Evolutionary conservation across 2,113 vertebrate species (phyloP), one percentile per base, ranked within the genome.

Genomic region (Macquaria ambigua): DNA sequence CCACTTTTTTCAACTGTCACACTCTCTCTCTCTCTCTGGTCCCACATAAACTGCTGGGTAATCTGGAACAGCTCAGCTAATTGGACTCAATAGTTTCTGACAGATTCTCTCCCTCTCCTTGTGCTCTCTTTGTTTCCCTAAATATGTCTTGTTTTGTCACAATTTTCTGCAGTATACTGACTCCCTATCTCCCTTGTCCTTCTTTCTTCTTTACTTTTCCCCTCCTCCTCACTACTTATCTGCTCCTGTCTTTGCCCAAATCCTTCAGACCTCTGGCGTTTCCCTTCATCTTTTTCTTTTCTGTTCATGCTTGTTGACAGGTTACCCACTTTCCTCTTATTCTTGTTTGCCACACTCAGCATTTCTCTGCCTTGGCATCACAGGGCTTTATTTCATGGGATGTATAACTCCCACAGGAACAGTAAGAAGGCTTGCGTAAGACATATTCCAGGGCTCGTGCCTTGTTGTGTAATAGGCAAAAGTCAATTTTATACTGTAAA

Each of bases 61-160:
- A 91, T 89, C 88, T 87, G 90, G 91, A 94, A 87, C 86, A 86
- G 73, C 81, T 84, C 81, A 64, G 79, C 56, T 91, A 91, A 91
- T 88, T 90, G 83, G 87, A 85, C 81, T 67, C 68, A 79, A 84
- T 75, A 31, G 75, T 85, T 89, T 87, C 73, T 87, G 85, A 91
- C 88, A 88, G 63, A 89, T 88, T 85, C 75, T 59, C 34, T 79
- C 55, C 61, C 73, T 82, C 73, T 74, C 77, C 62, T 82, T 70
- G 31, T 63, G 39, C 77, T 61, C 21, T n/a, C 61, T 70, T 74
- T 82, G 58, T 62, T 86, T 78, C 79, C 77, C 76, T 77, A 71
- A 75, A 82, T 81, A 83, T 74, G 81, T 82, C 72, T 77, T 83
- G 58, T 82, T 81, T 63, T 77, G 62, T 82, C 52, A 77, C 46